A percentile compares a stretch with the other conserved stretches of the same genome.
Evolutionary conservation across 2,797 vertebrate species (phyloP).

Genomic region (Synaphobranchus kaupii): DNA sequence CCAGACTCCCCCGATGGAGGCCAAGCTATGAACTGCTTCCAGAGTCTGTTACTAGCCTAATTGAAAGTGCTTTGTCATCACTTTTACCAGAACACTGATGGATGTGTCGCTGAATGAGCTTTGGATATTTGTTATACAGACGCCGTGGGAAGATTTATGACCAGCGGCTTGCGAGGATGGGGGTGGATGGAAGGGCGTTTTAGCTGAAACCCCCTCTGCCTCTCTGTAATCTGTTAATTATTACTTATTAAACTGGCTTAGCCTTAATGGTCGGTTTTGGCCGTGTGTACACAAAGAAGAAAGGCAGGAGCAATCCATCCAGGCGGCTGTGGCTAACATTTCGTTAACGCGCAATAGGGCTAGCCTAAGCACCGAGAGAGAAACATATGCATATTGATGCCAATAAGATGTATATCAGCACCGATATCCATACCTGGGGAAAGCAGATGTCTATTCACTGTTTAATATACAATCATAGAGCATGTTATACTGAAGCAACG

Average conservation of each 20-base stretch:
- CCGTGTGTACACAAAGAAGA: neutral
- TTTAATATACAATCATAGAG: neutral
- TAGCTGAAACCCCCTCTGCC: constrained; percentile 69
- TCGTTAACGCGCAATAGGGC: neutral
- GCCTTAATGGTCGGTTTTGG: neutral
- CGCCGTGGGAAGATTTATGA: constrained; percentile 85
- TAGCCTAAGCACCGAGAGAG: neutral
- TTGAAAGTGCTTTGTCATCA: constrained; percentile 89
- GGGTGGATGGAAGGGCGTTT: constrained; percentile 71
- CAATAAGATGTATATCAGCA: neutral
- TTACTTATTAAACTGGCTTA: constrained; percentile 62
- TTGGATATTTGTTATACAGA: constrained; percentile 91
- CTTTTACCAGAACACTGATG: constrained; percentile 89
- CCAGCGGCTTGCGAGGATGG: constrained; percentile 75
- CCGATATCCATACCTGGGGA: neutral
- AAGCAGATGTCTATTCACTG: neutral
- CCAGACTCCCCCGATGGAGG: constrained; percentile 48
- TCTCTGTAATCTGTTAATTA: constrained; percentile 72
- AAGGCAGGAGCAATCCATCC: neutral
- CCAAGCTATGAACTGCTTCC: constrained; percentile 79
- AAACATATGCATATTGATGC: neutral
- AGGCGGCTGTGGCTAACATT: neutral
- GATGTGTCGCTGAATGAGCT: constrained; percentile 91
- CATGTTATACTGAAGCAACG: neutral
- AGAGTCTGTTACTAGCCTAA: constrained; percentile 82